Evolutionary conservation across 2,888 invertebrate genomes (phyloP).

Genomic region (Aelia acuminata): DNA sequence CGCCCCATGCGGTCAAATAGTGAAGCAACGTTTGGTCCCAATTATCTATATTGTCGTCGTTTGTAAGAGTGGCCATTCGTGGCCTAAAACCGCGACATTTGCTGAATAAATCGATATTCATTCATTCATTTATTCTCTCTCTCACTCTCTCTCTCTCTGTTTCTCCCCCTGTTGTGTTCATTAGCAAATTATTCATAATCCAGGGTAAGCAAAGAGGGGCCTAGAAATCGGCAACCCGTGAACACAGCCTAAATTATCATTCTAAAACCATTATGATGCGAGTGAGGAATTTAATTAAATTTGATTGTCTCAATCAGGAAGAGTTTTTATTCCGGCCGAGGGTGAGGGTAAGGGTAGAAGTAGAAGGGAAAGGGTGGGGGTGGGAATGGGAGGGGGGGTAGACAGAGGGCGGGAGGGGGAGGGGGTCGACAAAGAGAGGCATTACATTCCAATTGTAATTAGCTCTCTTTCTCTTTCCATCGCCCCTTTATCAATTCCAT

Average conservation of each 20-base stretch:
- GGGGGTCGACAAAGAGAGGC: constrained; percentile 8
- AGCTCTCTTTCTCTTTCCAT: neutral
- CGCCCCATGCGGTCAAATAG: too few species aligned
- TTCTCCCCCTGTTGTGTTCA: neutral
- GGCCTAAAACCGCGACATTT: too few species aligned
- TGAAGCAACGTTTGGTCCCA: too few species aligned
- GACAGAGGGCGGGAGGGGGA: neutral
- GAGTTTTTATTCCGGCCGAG: neutral
- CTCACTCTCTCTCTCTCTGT: neutral
- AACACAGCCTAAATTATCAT: neutral
- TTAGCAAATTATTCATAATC: neutral
- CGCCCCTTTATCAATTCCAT: constrained; percentile 14
- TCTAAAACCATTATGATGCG: neutral
- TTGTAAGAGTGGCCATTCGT: too few species aligned
- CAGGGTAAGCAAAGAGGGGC: neutral
- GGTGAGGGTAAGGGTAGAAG: neutral
- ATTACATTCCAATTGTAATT: constrained; percentile 32
- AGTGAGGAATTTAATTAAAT: constrained; percentile 43
- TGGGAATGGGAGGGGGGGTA: too few species aligned
- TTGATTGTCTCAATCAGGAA: constrained; percentile 3
- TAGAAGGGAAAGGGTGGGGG: neutral
- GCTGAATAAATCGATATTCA: too few species aligned
- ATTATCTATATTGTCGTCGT: too few species aligned
- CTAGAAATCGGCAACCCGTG: neutral
- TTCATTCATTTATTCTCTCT: too few species aligned